Base-by-base conservation (phyloP, 2,888 invertebrate species). In the Scaptomyza tumidula region DNA sequence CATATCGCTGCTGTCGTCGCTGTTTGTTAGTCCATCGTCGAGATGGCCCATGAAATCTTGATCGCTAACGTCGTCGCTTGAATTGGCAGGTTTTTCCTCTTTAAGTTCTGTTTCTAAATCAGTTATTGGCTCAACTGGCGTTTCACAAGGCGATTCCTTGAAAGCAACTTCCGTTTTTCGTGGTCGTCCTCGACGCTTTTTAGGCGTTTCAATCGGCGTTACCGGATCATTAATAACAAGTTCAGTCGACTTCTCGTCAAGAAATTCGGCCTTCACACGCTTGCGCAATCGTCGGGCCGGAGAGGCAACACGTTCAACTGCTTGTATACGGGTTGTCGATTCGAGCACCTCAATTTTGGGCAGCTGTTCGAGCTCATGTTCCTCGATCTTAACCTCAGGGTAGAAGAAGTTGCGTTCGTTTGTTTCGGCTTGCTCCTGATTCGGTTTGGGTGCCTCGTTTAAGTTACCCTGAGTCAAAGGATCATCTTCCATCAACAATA, bases 331-430 rank as follows among this genome's bases (percentile, higher is more conserved):
- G 39, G 68, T 70, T 0, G 73, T 68, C 7, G 71, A 78, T 52
- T 90, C 90, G 3, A 90, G 72, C 29, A 90, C 89, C 71, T 90
- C 90, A 35, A 90, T 90, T 69, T 90, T 87, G 3, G 90, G 90
- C 54, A 90, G 55, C 37, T 90, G 80, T 29, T 90, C 90, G 35
- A 90, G 74, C 44, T 90, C 90, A 56, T 90, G 85, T 3, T 90
- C 90, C 50, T 90, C 90, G 13, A 90, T 89, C 60, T 90, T 90
- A 0, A 90, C 80, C 75, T 90, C 90, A 3, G 86, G 86, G 27
- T 88, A 87, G 10, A 83, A 85, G 37, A 84, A 86, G 31, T 80
- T 74, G 2, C 73, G 70, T 0, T 55, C 80, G 31, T 49, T 75
- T 0, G 43, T 13, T 6, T 72, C 79, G 0, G 52, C 13, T 1